Evolutionary conservation across 2,888 invertebrate species (phyloP).

Genomic region (Biston betularia): DNA sequence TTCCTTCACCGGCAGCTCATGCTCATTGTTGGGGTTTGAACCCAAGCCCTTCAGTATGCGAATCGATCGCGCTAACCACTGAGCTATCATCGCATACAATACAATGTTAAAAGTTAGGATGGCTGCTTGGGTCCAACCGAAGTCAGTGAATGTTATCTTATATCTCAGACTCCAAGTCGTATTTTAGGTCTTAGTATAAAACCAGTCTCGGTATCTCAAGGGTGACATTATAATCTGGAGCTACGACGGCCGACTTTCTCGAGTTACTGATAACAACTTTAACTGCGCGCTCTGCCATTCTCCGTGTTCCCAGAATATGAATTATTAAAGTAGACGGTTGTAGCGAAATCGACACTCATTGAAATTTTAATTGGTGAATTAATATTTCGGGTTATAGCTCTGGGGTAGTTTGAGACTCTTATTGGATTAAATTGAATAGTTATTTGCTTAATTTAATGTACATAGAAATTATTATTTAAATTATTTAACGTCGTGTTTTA

Average conservation of each 20-base stretch:
- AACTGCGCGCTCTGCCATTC: conserved; percentile 8
- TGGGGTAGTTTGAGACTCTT: conserved; percentile 9
- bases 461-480: no score
- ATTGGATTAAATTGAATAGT: conserved; percentile 13
- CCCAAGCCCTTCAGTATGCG: no score
- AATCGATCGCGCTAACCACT: no score
- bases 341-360: conserved; percentile 19
- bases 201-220: not conserved
- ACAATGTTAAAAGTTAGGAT: no score
- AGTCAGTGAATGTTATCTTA: not conserved
- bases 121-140: no score
- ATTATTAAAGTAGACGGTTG: conserved; percentile 10
- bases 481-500: no score
- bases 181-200: not conserved
- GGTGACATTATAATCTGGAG: not conserved
- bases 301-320: conserved; percentile 8
- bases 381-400: conserved; percentile 12
- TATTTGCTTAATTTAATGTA: conserved; percentile 16
- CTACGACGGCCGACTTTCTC: not conserved
- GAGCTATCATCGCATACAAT: no score
- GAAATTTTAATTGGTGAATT: conserved; percentile 19
- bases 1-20: no score
- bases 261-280: conserved; percentile 12
- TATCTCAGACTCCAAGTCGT: not conserved
- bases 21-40: no score